Conservation (phyloP, 2,888 invertebrate genomes). For the Drosophila prostipennis region DNA sequence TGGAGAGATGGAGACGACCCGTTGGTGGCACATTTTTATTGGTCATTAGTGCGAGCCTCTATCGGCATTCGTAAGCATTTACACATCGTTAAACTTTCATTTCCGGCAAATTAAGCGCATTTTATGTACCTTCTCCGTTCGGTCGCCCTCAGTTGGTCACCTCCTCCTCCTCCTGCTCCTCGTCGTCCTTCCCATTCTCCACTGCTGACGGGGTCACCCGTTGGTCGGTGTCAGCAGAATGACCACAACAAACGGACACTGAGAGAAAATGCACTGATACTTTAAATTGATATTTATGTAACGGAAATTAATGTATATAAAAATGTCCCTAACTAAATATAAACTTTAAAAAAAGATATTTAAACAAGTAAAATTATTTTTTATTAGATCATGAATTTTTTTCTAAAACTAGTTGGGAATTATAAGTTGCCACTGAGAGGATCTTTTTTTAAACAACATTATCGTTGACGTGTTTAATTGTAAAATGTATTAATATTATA, state of each 20-base stretch:
- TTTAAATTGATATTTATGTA: no score
- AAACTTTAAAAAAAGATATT: no score
- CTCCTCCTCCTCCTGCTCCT: neutral
- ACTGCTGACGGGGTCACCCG: constrained; percentile 44
- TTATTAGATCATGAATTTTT: no score
- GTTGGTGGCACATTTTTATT: constrained; percentile 72
- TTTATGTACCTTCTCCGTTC: constrained; percentile 57
- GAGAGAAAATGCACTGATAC: neutral
- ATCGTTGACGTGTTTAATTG: no score
- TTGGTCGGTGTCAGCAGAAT: constrained; percentile 69
- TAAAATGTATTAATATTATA: no score
- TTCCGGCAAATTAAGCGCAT: constrained; percentile 80
- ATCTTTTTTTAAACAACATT: no score
- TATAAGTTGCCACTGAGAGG: no score
- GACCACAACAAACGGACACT: constrained; percentile 39
- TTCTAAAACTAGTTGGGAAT: no score
- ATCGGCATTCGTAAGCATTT: constrained; percentile 79
- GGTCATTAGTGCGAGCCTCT: constrained; percentile 75
- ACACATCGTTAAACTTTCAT: constrained; percentile 80
- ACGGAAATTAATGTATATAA: no score
- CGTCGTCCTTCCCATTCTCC: neutral
- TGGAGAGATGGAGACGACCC: constrained; percentile 2
- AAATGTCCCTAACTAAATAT: no score
- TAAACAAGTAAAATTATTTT: no score
- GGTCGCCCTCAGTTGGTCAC: constrained; percentile 8